A percentile compares a stretch with the other conserved stretches of the same genome.
Conservation (phyloP, 2,797 vertebrate species). For the Sebastes trivittatus region DNA sequence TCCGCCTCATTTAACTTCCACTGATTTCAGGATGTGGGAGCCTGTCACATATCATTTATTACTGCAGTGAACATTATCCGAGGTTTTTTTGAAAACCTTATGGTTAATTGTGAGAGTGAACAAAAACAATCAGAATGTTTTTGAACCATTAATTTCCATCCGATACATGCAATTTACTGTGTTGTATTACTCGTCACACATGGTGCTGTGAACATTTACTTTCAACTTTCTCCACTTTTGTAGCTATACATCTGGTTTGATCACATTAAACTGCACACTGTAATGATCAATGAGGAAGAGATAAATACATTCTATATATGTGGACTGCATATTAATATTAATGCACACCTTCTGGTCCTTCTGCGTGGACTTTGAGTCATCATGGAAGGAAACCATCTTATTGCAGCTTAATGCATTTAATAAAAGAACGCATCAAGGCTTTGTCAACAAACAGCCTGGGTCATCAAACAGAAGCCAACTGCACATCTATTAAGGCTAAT, state of each 20-base stretch:
- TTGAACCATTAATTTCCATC: conserved; percentile 6
- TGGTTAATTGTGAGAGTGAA: conserved; percentile 13
- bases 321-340: conserved; percentile 17
- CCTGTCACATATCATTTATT: conserved; percentile 49
- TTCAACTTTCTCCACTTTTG: not conserved
- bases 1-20: conserved; percentile 51
- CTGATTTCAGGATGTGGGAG: conserved; percentile 24
- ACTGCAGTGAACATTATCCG: not conserved
- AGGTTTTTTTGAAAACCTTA: conserved; percentile 10
- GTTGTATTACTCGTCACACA: not conserved
- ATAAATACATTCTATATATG: not conserved
- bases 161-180: not conserved
- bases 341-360: not conserved
- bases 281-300: not conserved
- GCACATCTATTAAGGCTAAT: conserved; percentile 69
- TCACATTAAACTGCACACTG: not conserved
- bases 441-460: conserved; percentile 54
- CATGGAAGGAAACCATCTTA: conserved; percentile 23
- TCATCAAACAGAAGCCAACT: conserved; percentile 48
- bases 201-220: not conserved
- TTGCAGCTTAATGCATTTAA: conserved; percentile 44
- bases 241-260: conserved; percentile 5
- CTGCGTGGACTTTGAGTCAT: conserved; percentile 1
- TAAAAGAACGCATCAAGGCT: conserved; percentile 26
- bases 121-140: conserved; percentile 8